phyloP scores from a whole-genome alignment of 2,888 invertebrate genomes.

The Plusia festucae region DNA sequence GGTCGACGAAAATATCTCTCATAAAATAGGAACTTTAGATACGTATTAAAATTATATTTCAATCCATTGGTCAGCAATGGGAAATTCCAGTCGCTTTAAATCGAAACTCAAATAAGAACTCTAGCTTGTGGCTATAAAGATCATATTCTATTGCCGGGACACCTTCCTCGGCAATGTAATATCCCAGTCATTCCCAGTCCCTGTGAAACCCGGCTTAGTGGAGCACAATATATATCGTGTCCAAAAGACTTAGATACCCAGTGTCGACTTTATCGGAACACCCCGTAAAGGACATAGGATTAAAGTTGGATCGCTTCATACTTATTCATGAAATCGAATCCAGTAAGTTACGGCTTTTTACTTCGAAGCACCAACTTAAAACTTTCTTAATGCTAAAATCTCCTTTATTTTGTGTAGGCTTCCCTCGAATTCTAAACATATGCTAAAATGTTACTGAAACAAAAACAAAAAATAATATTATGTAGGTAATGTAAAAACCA shows the following conservation, averaged over 20 bases:
- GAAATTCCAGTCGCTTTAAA: conserved; percentile 35
- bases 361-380: background rate
- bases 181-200: conserved; percentile 45
- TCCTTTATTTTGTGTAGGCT: conserved; percentile 1
- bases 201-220: conserved; percentile 57
- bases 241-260: conserved; percentile 55
- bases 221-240: conserved; percentile 66
- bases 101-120: background rate
- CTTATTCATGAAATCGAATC: conserved; percentile 60
- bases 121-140: conserved; percentile 15
- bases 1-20: conserved; percentile 31
- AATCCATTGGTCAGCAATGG: conserved; percentile 56
- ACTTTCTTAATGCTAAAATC: background rate
- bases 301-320: conserved; percentile 53
- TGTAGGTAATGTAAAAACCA: too few relatives aligned
- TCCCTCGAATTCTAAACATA: background rate
- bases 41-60: conserved; percentile 55
- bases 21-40: conserved; percentile 47
- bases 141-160: conserved; percentile 32
- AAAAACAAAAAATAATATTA: background rate
- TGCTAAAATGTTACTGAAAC: background rate
- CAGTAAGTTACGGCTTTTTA: conserved; percentile 16
- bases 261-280: conserved; percentile 65
- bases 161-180: conserved; percentile 46
- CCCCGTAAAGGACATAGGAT: conserved; percentile 55